Evolutionary conservation across 2,888 invertebrate genomes (phyloP).

Genomic region (Dastarcus helophoroides): DNA sequence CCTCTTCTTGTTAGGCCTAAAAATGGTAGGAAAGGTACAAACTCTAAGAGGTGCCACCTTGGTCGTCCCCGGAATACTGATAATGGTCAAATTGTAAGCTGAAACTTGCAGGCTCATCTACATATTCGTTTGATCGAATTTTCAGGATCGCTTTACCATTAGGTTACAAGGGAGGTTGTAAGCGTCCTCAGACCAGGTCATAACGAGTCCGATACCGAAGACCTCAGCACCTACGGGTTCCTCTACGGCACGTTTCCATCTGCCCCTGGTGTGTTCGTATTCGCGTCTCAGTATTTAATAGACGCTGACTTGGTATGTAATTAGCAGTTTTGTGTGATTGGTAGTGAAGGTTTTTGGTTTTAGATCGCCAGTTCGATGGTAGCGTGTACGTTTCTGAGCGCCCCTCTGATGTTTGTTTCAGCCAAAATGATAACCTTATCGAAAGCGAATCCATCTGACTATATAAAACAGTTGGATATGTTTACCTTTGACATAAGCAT

Average conservation of each 20-base stretch:
- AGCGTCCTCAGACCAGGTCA: conserved; percentile 59
- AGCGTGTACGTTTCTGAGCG: conserved; percentile 86
- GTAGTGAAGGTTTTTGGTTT: too few relatives aligned
- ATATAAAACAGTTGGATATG: conserved; percentile 59
- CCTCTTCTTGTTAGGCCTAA: conserved; percentile 77
- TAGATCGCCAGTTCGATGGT: conserved; percentile 91
- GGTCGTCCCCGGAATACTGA: conserved; percentile 74
- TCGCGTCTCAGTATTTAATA: conserved; percentile 76
- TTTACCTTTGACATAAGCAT: conserved; percentile 81
- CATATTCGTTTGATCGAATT: conserved; percentile 12
- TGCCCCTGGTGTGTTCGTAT: conserved; percentile 92
- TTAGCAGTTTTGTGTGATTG: neutral
- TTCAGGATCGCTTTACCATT: conserved; percentile 69
- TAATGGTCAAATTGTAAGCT: conserved; percentile 76
- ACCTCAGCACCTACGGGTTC: conserved; percentile 86
- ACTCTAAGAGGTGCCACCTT: conserved; percentile 67
- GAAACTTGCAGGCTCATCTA: conserved; percentile 1
- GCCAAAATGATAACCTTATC: conserved; percentile 83
- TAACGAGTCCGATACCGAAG: conserved; percentile 62
- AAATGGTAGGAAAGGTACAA: conserved; percentile 85
- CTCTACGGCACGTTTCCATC: conserved; percentile 93
- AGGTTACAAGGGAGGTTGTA: conserved; percentile 74
- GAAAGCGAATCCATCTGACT: conserved; percentile 56
- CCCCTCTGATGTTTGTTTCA: conserved; percentile 90
- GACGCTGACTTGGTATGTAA: conserved; percentile 71